Conservation (phyloP, 37 sponge, comb jelly and placozoan genomes). For the Haliclona indistincta region DNA sequence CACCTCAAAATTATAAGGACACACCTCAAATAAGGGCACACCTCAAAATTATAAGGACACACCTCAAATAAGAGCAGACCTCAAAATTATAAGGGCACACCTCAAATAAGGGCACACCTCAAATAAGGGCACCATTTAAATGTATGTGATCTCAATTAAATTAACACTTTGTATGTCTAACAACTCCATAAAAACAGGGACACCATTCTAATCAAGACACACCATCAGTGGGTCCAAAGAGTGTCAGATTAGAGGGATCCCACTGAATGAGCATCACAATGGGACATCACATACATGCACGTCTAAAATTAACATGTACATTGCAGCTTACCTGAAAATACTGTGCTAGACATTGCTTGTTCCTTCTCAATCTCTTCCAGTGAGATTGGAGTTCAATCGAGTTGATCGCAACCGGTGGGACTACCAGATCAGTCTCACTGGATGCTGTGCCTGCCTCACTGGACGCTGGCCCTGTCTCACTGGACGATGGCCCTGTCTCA, state of each 20-base stretch:
- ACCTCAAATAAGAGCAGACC: too few relatives aligned
- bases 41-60: too few relatives aligned
- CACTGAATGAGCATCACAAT: not conserved
- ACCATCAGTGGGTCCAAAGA: not conserved
- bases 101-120: too few relatives aligned
- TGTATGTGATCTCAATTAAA: too few relatives aligned
- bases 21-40: too few relatives aligned
- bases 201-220: not conserved
- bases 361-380: constrained; percentile 56
- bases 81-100: too few relatives aligned
- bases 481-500: too few relatives aligned
- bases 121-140: too few relatives aligned
- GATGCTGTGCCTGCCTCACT: not conserved
- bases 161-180: too few relatives aligned
- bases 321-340: constrained; percentile 63
- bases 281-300: not conserved
- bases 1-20: too few relatives aligned
- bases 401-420: constrained; percentile 34
- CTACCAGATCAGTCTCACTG: not conserved
- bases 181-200: not conserved
- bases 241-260: not conserved
- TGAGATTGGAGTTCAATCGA: constrained; percentile 59
- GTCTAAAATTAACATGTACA: not conserved
- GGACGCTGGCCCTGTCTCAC: not conserved
- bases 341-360: not conserved